Evolutionary conservation across 2,797 vertebrate genomes (phyloP), one percentile per base, ranked within the genome.

Genomic region (Rhinophrynus dorsalis): DNA sequence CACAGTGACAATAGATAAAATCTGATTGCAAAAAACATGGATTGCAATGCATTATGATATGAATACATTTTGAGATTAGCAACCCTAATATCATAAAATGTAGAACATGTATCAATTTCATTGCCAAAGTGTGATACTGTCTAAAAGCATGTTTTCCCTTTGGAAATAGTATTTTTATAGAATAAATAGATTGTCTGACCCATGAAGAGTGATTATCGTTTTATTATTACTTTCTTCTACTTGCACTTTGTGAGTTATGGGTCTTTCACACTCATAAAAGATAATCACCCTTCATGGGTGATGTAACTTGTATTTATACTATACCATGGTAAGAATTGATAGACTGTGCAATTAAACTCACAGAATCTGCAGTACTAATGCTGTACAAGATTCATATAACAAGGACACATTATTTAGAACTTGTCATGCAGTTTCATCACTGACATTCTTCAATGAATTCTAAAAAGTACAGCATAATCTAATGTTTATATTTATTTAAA

Each of bases 201-300:
- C 71, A 3, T 0, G 7, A 65, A 30, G 68, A 58, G 60, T 1
- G 0, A 66, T 65, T 76, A 55, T 71, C 69, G 37, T 3, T 50
- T 65, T 78, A 68, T 68, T 70, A 74, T 78, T 68, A 10, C 76
- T 72, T 79, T 35, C 67, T 78, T 68, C 74, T 76, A 65, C 21
- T 23, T 57, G 72, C 68, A 80, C 77, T 78, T 76, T 74, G 42
- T 76, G 81, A 85, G 79, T 81, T 80, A 82, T 77, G 74, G 75
- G 67, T 76, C 77, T 60, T 69, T 57, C 67, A 74, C 71, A 70
- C 74, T 77, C 81, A 69, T 83, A 83, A 85, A 83, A 82, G 82
- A 81, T 80, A 86, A 84, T 83, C 81, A 82, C 80, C 83, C 83
- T 84, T 83, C 85, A 86, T 78, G 81, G 84, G 78, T 83, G 82